Conservation (phyloP, 1,140 invertebrate species). For the Macrobrachium rosenbergii region DNA sequence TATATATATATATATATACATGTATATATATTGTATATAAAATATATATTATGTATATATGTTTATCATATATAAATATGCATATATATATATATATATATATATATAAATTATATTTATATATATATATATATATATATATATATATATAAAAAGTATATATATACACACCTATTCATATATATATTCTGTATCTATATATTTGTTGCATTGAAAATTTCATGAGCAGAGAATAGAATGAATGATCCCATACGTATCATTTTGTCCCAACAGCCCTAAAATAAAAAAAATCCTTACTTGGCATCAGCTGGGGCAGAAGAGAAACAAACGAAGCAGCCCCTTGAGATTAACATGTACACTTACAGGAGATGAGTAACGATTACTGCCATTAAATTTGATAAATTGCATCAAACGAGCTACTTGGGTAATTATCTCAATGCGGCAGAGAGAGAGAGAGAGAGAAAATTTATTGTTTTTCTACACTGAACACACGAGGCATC, state of each 20-base stretch:
- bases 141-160: too few relatives aligned
- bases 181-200: too few relatives aligned
- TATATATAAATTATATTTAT: constrained; percentile 21
- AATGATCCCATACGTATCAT: not conserved
- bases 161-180: not conserved
- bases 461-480: too few relatives aligned
- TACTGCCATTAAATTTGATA: not conserved
- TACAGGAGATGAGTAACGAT: not conserved
- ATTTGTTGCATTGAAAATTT: too few relatives aligned
- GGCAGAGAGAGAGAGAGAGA: not conserved
- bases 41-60: constrained; percentile 26
- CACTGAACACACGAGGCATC: too few relatives aligned
- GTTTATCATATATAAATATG: not conserved
- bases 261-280: too few relatives aligned
- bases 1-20: constrained; percentile 25
- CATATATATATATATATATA: constrained; percentile 11
- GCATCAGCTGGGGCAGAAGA: too few relatives aligned
- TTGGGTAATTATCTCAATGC: not conserved
- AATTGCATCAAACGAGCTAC: not conserved
- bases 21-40: too few relatives aligned
- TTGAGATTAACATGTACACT: not conserved
- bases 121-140: constrained; percentile 23
- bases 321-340: too few relatives aligned
- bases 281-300: too few relatives aligned
- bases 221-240: not conserved